phyloP scores from a whole-genome alignment of 2,113 vertebrate genomes.

The Hyperoodon ampullatus region DNA sequence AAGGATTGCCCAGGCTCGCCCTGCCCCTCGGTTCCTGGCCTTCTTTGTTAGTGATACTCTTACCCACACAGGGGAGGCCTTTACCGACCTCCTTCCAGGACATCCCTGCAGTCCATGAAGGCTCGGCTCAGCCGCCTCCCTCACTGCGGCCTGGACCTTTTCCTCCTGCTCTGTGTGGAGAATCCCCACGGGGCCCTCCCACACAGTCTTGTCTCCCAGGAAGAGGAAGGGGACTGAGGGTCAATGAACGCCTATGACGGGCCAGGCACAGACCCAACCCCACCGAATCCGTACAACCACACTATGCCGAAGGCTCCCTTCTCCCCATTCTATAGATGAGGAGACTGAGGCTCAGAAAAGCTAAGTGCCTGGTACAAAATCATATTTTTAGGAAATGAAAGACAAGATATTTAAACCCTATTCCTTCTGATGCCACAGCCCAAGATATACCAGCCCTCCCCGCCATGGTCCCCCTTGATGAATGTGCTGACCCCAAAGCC shows the following conservation, averaged over 20 bases:
- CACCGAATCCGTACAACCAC: no score
- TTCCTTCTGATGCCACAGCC: neutral
- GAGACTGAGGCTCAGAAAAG: neutral
- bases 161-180: neutral
- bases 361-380: neutral
- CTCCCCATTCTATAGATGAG: neutral
- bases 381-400: neutral
- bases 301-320: no score
- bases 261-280: neutral
- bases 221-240: neutral
- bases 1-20: neutral
- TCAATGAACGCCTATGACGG: fast-evolving
- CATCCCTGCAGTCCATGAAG: fast-evolving
- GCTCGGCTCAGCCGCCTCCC: neutral
- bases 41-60: no score
- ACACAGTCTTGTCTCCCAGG: neutral
- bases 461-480: neutral
- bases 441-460: neutral
- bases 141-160: fast-evolving
- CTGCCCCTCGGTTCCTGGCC: neutral
- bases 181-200: fast-evolving
- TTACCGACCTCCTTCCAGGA: neutral
- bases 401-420: neutral
- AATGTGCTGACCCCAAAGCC: neutral
- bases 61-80: neutral